phyloP scores from a whole-genome alignment of 2,888 invertebrate species.

The Aelia acuminata region DNA sequence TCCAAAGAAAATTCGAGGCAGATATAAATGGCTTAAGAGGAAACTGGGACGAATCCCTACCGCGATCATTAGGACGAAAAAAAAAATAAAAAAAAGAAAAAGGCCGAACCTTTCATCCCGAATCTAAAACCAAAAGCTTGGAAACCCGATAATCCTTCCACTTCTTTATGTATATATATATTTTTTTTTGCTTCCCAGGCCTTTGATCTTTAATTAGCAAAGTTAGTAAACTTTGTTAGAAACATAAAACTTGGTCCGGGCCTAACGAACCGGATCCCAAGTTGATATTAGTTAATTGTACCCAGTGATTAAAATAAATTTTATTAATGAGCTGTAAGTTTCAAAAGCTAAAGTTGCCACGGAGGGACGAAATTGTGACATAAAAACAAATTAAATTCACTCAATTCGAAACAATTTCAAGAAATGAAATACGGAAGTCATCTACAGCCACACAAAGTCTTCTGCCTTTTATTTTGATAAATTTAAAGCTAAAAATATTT shows the following conservation, averaged over 20 bases:
- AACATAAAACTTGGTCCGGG: neutral
- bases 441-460: no score
- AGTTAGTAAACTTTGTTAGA: neutral
- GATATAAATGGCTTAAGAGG: conserved; percentile 34
- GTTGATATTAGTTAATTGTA: conserved; percentile 2
- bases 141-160: conserved; percentile 23
- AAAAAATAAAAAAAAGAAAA: neutral
- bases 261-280: neutral
- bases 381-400: neutral
- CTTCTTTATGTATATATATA: neutral
- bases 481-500: no score
- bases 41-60: conserved; percentile 27
- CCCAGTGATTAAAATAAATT: neutral
- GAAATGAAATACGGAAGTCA: neutral
- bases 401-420: neutral
- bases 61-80: conserved; percentile 29
- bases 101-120: neutral
- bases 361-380: neutral
- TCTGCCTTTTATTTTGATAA: no score
- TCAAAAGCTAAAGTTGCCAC: neutral
- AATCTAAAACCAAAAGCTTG: conserved; percentile 31
- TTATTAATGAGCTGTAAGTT: neutral
- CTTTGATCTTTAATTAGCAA: conserved; percentile 27
- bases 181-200: neutral
- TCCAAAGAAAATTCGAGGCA: conserved; percentile 1